Conservation (phyloP, 2,797 vertebrate genomes). For the Gymnoscopelus microlampas region DNA sequence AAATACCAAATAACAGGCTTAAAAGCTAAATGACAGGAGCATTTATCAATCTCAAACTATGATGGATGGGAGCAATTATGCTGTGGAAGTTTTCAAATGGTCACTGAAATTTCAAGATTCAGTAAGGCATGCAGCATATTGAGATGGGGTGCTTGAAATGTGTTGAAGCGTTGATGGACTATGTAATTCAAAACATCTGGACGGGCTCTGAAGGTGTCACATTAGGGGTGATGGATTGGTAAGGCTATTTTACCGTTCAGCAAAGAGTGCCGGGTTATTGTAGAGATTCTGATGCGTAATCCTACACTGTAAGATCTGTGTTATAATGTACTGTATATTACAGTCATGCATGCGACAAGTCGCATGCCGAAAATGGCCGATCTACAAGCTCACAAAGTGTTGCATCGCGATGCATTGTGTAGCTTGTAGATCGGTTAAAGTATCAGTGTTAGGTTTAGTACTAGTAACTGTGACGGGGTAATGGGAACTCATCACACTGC, state of each 20-base stretch:
- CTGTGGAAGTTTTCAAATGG: slow-evolving; percentile 7
- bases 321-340: too few relatives aligned
- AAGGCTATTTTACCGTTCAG: background rate
- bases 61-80: slow-evolving; percentile 47
- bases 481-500: too few relatives aligned
- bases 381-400: too few relatives aligned
- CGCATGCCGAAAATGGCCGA: too few relatives aligned
- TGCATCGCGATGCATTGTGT: too few relatives aligned
- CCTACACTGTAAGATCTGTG: too few relatives aligned
- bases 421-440: too few relatives aligned
- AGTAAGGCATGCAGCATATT: slow-evolving; percentile 15
- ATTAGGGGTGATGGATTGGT: slow-evolving; percentile 1
- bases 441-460: too few relatives aligned
- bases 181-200: background rate
- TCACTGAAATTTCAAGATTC: slow-evolving; percentile 6
- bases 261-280: background rate
- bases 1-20: slow-evolving; percentile 6
- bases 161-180: background rate
- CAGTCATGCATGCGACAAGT: too few relatives aligned
- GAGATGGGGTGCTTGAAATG: slow-evolving; percentile 16
- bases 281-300: background rate
- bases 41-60: slow-evolving; percentile 22
- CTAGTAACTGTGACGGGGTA: too few relatives aligned
- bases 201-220: background rate
- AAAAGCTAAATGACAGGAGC: slow-evolving; percentile 17